These are phyloP conservation scores for Mobula hypostoma DNA, from an alignment of 2,113 vertebrate genomes.

Conservation along the genomic window DNA sequence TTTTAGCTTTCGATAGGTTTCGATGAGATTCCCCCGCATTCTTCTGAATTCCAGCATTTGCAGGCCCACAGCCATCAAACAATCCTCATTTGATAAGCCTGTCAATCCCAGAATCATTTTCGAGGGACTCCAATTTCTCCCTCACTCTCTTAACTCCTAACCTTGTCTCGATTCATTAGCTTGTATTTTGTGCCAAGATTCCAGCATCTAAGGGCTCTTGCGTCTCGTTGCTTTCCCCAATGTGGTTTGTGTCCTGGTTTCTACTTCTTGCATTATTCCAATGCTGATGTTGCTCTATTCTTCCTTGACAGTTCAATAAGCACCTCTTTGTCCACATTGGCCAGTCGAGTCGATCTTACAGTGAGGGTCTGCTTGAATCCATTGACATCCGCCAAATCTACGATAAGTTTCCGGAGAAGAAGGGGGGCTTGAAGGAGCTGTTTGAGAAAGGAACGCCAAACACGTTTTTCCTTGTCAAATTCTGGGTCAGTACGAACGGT, in stretches of 20 bases:
- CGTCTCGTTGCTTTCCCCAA: too few relatives aligned
- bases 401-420: constrained; percentile 90
- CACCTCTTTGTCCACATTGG: constrained; percentile 87
- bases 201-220: too few relatives aligned
- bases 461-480: constrained; percentile 87
- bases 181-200: too few relatives aligned
- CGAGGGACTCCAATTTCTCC: background rate
- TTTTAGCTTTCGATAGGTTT: too few relatives aligned
- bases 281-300: background rate
- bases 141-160: background rate
- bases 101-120: background rate
- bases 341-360: constrained; percentile 81
- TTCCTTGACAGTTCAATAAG: constrained; percentile 76
- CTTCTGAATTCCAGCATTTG: too few relatives aligned
- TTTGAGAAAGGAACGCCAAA: constrained; percentile 82
- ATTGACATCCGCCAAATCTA: constrained; percentile 89
- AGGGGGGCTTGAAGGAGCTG: constrained; percentile 84
- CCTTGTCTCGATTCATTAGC: background rate
- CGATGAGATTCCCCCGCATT: too few relatives aligned
- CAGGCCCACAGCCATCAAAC: too few relatives aligned
- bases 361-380: constrained; percentile 80
- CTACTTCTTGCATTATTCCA: background rate
- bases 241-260: background rate
- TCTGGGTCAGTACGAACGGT: constrained; percentile 71
- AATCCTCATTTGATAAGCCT: too few relatives aligned